Percentiles rank a stretch among this genome's conserved stretches.
Conservation (phyloP, 2,113 vertebrate genomes). For the Pterophyllum scalare region DNA sequence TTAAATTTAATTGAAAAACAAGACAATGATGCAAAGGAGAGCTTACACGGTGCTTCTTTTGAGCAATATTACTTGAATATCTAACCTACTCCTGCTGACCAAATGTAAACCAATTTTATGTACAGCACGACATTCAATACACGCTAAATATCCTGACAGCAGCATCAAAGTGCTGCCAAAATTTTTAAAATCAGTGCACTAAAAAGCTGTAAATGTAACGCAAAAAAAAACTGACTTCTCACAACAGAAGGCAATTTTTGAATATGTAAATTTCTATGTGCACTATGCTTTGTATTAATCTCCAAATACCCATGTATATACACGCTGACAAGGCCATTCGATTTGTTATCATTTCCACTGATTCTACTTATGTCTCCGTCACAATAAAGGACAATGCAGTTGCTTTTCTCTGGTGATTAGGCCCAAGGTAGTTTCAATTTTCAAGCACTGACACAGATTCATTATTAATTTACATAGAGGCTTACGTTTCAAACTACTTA, state of each 20-base stretch:
- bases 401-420: conserved; percentile 21
- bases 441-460: not conserved
- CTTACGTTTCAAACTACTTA: not conserved
- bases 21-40: conserved; percentile 2
- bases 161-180: conserved; percentile 47
- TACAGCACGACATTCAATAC: conserved; percentile 57
- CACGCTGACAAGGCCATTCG: not conserved
- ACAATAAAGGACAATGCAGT: not conserved
- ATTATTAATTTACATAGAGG: not conserved
- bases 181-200: conserved; percentile 27
- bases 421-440: not conserved
- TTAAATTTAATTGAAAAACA: no score
- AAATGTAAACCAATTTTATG: conserved; percentile 61
- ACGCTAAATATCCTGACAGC: conserved; percentile 47
- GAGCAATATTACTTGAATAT: not conserved
- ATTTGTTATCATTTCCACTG: not conserved
- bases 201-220: conserved; percentile 52
- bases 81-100: conserved; percentile 28
- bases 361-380: not conserved
- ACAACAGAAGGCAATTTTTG: conserved; percentile 26
- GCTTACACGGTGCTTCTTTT: not conserved
- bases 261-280: conserved; percentile 42
- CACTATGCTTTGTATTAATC: conserved; percentile 48
- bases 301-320: conserved; percentile 6
- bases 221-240: not conserved